A percentile compares a stretch with the other conserved stretches of the same genome.
phyloP scores from a whole-genome alignment of 2,797 vertebrate species.

The Sebastes minor region DNA sequence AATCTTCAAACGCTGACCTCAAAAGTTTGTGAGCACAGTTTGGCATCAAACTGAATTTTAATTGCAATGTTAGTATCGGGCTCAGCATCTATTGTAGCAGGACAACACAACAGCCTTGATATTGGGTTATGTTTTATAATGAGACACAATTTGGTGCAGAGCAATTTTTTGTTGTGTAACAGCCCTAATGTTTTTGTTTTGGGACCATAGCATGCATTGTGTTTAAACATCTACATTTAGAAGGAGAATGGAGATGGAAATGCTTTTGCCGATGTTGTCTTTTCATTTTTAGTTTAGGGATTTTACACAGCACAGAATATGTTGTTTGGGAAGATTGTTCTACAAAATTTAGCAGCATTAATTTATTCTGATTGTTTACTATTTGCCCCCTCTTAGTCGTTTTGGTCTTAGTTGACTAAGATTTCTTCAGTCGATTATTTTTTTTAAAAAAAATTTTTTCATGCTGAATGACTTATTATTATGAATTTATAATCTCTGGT shows the following conservation, averaged over 20 bases:
- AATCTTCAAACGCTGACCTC: conserved; percentile 45
- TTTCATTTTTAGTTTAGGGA: not conserved
- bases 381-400: not conserved
- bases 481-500: too few species aligned
- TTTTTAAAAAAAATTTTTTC: too few species aligned
- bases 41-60: conserved; percentile 50
- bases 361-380: not conserved
- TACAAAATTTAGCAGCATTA: not conserved
- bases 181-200: conserved; percentile 21
- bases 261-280: not conserved
- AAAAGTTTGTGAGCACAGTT: conserved; percentile 18
- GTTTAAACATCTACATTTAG: not conserved
- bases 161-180: conserved; percentile 25
- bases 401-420: too few species aligned
- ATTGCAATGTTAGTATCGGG: conserved; percentile 20
- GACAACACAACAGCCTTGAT: not conserved
- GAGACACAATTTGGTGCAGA: not conserved
- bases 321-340: not conserved
- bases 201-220: not conserved
- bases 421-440: too few species aligned
- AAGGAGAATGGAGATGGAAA: not conserved
- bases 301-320: not conserved
- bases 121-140: conserved; percentile 14
- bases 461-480: too few species aligned
- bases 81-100: not conserved